Evolutionary conservation across 2,797 vertebrate species (phyloP), one percentile per base, ranked within the genome.

Genomic region (Dryobates pubescens): DNA sequence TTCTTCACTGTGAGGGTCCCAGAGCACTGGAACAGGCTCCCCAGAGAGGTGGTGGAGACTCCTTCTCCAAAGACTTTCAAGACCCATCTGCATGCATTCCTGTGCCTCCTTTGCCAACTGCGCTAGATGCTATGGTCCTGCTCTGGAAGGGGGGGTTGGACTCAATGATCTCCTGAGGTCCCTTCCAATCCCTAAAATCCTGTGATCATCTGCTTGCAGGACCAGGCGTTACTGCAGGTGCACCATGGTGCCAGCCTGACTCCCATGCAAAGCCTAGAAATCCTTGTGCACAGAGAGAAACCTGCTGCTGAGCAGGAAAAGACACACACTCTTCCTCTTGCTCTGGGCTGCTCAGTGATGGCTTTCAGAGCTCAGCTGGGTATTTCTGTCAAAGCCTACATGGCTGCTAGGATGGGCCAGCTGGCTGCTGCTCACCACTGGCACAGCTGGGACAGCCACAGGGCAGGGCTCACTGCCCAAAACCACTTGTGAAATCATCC

Each of bases 391-490:
- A 63, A 70, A 90, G 53, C 53, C 53, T 63, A 72, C 59, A 24
- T 3, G 0, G 10, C 47, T 63, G 79, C 71, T 81, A 8, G 1
- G 49, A 61, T 0, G 0, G 71, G 75, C 27, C 51, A 61, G 59
- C 38, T 32, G 45, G 81, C 75, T 74, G 41, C 65, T 64, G 76
- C 47, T 68, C 73, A 81, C 80, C 58, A 5, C 80, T 90, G 70
- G 73, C 80, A 90, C 67, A 83, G 79, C 88, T 76, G 68, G 85
- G 49, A 41, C 71, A 85, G 83, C 74, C 17, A 1, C 0, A 0
- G 32, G 74, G 59, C 77, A 93, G 2, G 4, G 67, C 89, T 86
- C 58, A 9, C 30, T 57, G 64, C 75, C 89, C 87, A n/a, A 82
- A 89, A 82, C 2, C 34, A 36, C 54, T n/a, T 0, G 0, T 63